A percentile compares a stretch with the other conserved stretches of the same genome.
phyloP scores from a whole-genome alignment of 2,113 vertebrate genomes.

The Phainopepla nitens region DNA sequence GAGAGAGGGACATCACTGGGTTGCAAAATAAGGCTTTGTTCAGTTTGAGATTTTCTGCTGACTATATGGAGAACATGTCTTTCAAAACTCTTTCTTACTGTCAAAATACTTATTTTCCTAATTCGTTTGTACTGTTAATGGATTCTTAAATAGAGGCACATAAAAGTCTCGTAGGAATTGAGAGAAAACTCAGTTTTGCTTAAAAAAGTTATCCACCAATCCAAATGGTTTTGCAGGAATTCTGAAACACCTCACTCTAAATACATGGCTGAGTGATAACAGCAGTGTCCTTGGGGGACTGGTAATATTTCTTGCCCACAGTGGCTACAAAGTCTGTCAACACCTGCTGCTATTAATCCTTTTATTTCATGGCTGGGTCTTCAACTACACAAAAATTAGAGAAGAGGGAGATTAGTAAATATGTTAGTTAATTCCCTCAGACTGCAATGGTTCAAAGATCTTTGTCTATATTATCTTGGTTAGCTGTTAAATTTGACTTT shows the following conservation, averaged over 20 bases:
- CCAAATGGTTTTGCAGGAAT: neutral
- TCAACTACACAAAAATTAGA: neutral
- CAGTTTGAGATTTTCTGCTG: neutral
- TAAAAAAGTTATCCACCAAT: neutral
- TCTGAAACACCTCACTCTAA: neutral
- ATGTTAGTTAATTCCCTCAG: neutral
- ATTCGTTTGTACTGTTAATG: neutral
- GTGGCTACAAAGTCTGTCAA: neutral
- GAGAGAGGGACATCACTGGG: neutral
- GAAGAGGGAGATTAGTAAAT: neutral
- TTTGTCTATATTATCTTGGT: neutral
- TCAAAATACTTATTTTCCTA: neutral
- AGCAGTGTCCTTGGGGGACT: neutral
- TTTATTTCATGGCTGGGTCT: neutral
- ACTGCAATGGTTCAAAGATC: neutral
- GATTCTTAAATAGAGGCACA: neutral
- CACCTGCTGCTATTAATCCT: neutral
- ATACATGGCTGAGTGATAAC: neutral
- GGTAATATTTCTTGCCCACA: neutral
- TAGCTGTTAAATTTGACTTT: neutral
- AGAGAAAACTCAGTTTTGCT: neutral
- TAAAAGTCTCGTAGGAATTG: neutral
- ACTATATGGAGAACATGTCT: neutral
- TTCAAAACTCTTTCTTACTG: neutral
- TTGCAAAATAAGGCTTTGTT: neutral